A percentile compares a stretch with the other conserved stretches of the same genome.
Conservation (phyloP, 2,113 vertebrate genomes). For the Pantherophis guttatus region DNA sequence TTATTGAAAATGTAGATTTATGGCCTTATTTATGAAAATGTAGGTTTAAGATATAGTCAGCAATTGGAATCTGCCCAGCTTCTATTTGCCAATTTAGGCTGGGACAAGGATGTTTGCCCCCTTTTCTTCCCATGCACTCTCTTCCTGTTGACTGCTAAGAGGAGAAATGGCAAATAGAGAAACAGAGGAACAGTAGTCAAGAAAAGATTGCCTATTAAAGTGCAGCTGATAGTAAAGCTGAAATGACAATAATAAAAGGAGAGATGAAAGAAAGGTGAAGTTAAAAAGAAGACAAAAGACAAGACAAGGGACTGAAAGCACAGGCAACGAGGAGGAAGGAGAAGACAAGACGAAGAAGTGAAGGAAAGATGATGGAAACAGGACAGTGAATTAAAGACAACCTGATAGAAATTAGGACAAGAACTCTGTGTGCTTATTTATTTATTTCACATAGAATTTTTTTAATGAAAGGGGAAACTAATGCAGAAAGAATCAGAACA, state of each 20-base stretch:
- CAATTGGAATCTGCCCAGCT: not conserved
- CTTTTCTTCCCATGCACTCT: not conserved
- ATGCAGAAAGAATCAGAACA: not conserved
- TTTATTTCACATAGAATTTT: not conserved
- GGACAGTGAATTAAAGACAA: not conserved
- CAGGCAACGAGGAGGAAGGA: not conserved
- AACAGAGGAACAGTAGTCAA: not conserved
- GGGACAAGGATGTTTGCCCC: not conserved
- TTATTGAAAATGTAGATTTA: not conserved
- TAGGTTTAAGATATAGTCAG: not conserved
- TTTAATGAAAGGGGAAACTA: not conserved
- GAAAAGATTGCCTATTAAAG: not conserved
- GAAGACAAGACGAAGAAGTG: not conserved
- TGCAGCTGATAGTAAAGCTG: not conserved
- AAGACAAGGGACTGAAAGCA: not conserved
- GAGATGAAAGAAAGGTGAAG: not conserved
- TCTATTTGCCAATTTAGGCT: not conserved
- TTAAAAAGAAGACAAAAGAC: not conserved
- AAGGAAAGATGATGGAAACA: not conserved
- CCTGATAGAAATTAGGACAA: not conserved
- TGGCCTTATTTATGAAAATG: not conserved
- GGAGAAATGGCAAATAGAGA: not conserved
- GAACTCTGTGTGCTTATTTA: not conserved
- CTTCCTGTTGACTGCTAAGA: not conserved
- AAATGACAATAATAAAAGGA: not conserved